Evolutionary conservation across 2,113 vertebrate genomes (phyloP).

Genomic region (Pedionomus torquatus): DNA sequence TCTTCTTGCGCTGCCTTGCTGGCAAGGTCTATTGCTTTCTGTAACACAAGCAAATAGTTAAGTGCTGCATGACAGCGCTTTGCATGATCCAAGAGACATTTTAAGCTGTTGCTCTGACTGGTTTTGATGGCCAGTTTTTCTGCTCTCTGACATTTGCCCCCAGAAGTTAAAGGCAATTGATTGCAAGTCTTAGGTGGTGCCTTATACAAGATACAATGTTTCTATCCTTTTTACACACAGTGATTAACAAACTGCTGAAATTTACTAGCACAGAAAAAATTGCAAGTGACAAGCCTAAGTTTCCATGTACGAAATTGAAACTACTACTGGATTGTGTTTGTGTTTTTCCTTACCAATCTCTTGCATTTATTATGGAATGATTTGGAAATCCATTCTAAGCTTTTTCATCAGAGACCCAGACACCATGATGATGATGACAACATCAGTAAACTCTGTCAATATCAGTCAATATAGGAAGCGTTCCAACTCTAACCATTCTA

Average conservation of each 20-base stretch:
- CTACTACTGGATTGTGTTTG: not conserved
- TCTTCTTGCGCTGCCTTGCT: conserved; percentile 92
- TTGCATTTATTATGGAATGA: not conserved
- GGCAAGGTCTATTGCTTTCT: conserved; percentile 96
- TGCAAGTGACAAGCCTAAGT: not conserved
- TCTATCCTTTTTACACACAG: not conserved
- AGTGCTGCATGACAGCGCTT: not conserved
- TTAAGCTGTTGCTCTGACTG: not conserved
- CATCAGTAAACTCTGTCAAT: not conserved
- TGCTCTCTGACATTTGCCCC: not conserved
- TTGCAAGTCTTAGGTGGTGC: not conserved
- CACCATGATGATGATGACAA: not conserved
- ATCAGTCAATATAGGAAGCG: not conserved
- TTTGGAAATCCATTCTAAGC: not conserved
- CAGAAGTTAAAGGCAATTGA: not conserved
- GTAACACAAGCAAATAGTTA: conserved; percentile 41
- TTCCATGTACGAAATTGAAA: not conserved
- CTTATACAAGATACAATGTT: not conserved
- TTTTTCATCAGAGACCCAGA: not conserved
- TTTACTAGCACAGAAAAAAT: not conserved
- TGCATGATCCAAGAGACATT: not conserved
- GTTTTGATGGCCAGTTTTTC: not conserved
- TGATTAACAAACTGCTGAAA: not conserved
- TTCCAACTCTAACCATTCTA: too few relatives aligned
- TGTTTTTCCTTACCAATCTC: not conserved